phyloP scores from a whole-genome alignment of 1,140 invertebrate genomes.

The Apis cerana region DNA sequence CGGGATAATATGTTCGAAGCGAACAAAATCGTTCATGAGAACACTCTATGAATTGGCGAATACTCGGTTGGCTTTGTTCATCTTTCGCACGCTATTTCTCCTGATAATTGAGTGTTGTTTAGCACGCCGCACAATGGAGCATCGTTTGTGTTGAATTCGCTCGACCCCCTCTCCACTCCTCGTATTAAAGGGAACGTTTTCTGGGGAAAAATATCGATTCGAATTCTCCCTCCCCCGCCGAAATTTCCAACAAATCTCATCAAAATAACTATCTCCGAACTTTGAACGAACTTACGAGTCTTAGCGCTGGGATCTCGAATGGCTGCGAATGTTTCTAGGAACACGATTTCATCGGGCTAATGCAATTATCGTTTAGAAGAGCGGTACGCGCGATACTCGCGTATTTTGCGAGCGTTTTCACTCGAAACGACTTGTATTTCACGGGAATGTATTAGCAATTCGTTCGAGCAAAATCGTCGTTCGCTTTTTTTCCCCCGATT shows the following conservation, averaged over 20 bases:
- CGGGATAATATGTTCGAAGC: not conserved
- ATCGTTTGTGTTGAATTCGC: not conserved
- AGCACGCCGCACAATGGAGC: not conserved
- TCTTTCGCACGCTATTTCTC: conserved; percentile 45
- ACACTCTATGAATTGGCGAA: not conserved
- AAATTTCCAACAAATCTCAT: not conserved
- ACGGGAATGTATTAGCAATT: not conserved
- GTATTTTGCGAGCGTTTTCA: not conserved
- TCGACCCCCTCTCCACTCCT: not conserved
- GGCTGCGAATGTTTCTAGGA: not conserved
- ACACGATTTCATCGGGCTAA: not conserved
- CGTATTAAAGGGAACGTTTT: not conserved
- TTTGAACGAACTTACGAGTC: not conserved
- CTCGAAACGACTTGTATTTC: not conserved
- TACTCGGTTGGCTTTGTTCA: conserved; percentile 14
- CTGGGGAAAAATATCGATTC: not conserved
- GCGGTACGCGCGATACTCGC: not conserved
- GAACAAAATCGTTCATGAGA: not conserved
- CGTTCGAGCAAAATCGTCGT: not conserved
- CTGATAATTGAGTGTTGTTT: conserved; percentile 47
- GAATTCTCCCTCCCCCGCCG: not conserved
- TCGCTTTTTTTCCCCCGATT: not conserved
- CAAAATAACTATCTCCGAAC: not conserved
- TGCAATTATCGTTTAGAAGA: not conserved
- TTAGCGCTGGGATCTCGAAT: too few relatives aligned